Evolutionary conservation across 2,113 vertebrate species (phyloP).

Genomic region (Hiodon alosoides): DNA sequence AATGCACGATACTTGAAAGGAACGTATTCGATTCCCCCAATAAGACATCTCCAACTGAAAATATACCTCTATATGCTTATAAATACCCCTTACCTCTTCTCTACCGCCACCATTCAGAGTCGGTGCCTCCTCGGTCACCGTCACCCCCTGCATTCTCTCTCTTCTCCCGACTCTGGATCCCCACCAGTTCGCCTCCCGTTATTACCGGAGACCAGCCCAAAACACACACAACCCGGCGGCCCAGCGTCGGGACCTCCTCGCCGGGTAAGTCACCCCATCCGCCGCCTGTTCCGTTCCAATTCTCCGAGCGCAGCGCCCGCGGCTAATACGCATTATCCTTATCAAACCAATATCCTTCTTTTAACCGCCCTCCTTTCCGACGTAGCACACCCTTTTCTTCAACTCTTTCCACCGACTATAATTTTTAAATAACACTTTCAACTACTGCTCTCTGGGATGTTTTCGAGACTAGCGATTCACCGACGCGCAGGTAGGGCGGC

Average conservation of each 20-base stretch:
- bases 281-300: slow-evolving; percentile 29
- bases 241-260: slow-evolving; percentile 32
- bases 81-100: slow-evolving; percentile 39
- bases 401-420: not conserved
- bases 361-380: slow-evolving; percentile 5
- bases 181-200: slow-evolving; percentile 16
- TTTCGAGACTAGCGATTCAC: slow-evolving; percentile 4
- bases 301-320: slow-evolving; percentile 25
- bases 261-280: slow-evolving; percentile 42
- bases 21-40: not conserved
- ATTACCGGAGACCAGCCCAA: slow-evolving; percentile 21
- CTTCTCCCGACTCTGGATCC: slow-evolving; percentile 16
- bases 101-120: slow-evolving; percentile 32
- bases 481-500: slow-evolving; percentile 23
- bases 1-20: not conserved
- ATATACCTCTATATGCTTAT: not conserved
- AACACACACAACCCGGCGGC: slow-evolving; percentile 28
- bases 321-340: slow-evolving; percentile 32
- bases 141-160: slow-evolving; percentile 39
- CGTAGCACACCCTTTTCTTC: slow-evolving; percentile 4
- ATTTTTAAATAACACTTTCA: not conserved
- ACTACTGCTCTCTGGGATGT: slow-evolving; percentile 15
- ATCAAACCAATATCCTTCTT: not conserved
- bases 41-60: not conserved
- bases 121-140: slow-evolving; percentile 37